Base-by-base conservation (phyloP, 1,140 invertebrate genomes). In the Caenorhabditis briggsae region DNA sequence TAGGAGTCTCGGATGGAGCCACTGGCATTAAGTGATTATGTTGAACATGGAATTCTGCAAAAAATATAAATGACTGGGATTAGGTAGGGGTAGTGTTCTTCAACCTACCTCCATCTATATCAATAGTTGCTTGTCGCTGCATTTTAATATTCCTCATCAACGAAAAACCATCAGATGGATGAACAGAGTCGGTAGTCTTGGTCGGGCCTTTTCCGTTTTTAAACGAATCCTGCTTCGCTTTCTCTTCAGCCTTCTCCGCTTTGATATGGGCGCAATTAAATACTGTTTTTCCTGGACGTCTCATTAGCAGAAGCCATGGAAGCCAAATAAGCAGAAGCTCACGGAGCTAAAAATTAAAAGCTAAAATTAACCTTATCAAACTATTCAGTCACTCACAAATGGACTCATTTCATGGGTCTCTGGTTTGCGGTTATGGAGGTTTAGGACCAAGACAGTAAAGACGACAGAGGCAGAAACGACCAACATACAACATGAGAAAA, bases 401-500 rank as follows among this genome's bases (percentile, higher is more conserved):
- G 96, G 95, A 90, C 97, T 96, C 97, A 99, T 98, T 94, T 97
- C 96, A 14, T 89, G 89, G 86, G 97, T 99, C 93, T 99, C 97
- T 88, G 97, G 95, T 93, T 96, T 97, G 90, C 97, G 95, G 94
- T 99, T 88, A 56, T 88, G 97, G 94, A 98, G 98, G 94, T 99
- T 99, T 90, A 99, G 95, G 92, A 99, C 98, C 92, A 99, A 95
- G 91, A 99, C 98, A 86, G 98, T 99, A 93, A 97, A 97, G 90
- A 99, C 96, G 91, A 99, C 97, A 87, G 97, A 99, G 92, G 97
- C 96, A 90, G 97, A 97, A 93, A 98, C 97, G 96, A 99, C 98
- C 93, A 99, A 96, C 98, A 99, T 99, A 94, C 99, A 99, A 94
- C 97, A 98, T 94, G 98, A 98, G 95, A 99, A 99, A 94, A 99